A percentile compares a stretch with the other conserved stretches of the same genome.
Conservation (phyloP, 2,888 invertebrate species). For the Andrena flavipes region DNA sequence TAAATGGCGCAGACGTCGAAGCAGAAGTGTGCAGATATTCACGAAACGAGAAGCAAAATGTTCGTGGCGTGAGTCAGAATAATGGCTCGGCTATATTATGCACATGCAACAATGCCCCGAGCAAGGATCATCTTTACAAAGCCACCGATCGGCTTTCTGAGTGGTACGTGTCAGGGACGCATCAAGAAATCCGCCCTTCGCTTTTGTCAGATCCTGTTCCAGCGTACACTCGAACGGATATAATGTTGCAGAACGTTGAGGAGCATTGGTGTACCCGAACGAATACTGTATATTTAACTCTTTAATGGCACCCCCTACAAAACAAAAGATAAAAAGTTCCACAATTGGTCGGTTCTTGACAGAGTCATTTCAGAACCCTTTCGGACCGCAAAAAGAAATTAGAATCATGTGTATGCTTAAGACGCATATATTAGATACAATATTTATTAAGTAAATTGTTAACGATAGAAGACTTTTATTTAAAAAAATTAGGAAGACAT, state of each 20-base stretch:
- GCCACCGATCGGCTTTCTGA: conserved; percentile 62
- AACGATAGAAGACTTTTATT: too few species aligned
- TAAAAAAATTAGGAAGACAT: too few species aligned
- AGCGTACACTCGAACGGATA: background rate
- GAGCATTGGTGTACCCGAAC: background rate
- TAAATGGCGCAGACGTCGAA: background rate
- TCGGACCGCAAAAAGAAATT: too few species aligned
- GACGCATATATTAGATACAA: too few species aligned
- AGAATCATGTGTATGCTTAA: too few species aligned
- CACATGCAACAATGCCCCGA: conserved; percentile 60
- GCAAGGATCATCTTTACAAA: conserved; percentile 55
- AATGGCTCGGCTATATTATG: conserved; percentile 49
- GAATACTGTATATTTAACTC: background rate
- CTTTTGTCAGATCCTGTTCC: conserved; percentile 42
- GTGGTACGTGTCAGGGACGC: conserved; percentile 63
- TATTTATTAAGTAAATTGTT: too few species aligned
- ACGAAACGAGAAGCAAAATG: conserved; percentile 10
- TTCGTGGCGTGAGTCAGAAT: conserved; percentile 38
- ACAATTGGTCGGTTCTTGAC: background rate
- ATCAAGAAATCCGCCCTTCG: conserved; percentile 49
- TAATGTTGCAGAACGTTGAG: background rate
- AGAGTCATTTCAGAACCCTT: background rate
- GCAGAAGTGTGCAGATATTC: conserved; percentile 3
- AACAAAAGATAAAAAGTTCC: background rate
- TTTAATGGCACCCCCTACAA: background rate